Percentiles rank a stretch among this genome's conserved stretches.
Evolutionary conservation across 2,113 vertebrate genomes (phyloP).

Genomic region (Hemiprocne comata): DNA sequence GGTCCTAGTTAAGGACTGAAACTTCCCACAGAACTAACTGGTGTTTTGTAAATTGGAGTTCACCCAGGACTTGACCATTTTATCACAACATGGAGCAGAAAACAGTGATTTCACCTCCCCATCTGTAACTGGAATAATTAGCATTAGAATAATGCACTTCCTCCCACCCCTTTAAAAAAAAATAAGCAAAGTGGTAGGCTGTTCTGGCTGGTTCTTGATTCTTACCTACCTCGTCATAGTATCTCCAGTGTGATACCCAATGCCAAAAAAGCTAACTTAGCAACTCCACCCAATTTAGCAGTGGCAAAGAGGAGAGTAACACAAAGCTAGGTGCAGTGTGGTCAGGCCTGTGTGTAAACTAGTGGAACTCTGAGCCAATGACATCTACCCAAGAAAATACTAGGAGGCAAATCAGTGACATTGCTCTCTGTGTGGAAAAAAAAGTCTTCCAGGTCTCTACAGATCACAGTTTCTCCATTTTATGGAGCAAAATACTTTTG

Average conservation of each 20-base stretch:
- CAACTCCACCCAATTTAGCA: background rate
- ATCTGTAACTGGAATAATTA: background rate
- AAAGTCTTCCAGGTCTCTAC: background rate
- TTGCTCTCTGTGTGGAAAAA: background rate
- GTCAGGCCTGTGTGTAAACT: background rate
- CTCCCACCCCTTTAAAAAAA: fast-evolving
- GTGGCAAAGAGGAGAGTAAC: background rate
- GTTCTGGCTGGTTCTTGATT: background rate
- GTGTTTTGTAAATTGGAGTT: background rate
- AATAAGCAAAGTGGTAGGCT: background rate
- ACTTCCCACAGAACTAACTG: background rate
- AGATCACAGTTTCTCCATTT: background rate
- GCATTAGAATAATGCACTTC: background rate
- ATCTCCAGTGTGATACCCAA: background rate
- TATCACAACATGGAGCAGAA: background rate
- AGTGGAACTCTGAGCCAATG: background rate
- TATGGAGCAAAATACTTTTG: background rate
- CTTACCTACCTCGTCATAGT: background rate
- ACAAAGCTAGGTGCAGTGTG: background rate
- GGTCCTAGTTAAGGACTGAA: background rate
- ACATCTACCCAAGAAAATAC: background rate
- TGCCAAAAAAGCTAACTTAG: background rate
- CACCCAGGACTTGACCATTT: background rate
- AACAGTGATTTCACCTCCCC: background rate
- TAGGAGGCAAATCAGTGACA: background rate